phyloP scores from a whole-genome alignment of 2,113 vertebrate genomes.

The Phoenicopterus ruber region DNA sequence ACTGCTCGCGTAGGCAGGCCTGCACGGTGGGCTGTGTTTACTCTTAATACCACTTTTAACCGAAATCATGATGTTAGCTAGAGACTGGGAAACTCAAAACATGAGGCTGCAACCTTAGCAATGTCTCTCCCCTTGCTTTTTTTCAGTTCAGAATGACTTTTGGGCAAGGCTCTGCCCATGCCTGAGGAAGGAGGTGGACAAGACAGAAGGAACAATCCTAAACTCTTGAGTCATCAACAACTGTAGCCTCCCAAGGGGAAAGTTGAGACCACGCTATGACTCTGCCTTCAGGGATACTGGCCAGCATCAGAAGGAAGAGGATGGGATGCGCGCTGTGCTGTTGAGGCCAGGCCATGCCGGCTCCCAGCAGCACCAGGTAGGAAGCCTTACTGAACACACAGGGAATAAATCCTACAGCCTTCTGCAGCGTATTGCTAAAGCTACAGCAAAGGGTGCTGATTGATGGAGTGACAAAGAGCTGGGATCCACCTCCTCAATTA shows the following conservation, averaged over 20 bases:
- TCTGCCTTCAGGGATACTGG: neutral
- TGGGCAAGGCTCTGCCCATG: neutral
- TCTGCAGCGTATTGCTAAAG: neutral
- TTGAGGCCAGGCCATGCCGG: rapidly evolving
- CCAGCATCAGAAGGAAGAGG: neutral
- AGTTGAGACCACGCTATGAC: neutral
- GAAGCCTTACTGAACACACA: neutral
- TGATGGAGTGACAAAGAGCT: conserved; percentile 49
- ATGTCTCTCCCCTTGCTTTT: neutral
- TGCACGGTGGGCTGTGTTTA: neutral
- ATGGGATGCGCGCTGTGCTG: neutral
- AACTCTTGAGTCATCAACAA: neutral
- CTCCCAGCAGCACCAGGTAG: neutral
- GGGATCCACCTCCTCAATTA: conserved; percentile 63
- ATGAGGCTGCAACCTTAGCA: neutral
- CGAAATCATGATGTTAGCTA: neutral
- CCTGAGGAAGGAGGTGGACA: neutral
- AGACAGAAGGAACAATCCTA: neutral
- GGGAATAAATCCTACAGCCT: neutral
- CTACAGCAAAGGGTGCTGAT: conserved; percentile 49
- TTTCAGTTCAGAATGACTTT: neutral
- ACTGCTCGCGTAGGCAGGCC: neutral
- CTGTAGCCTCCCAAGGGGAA: neutral
- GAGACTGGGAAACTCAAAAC: neutral
- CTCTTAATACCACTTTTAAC: neutral